Evolutionary conservation across 2,797 vertebrate species (phyloP).

Genomic region (Nasua narica): DNA sequence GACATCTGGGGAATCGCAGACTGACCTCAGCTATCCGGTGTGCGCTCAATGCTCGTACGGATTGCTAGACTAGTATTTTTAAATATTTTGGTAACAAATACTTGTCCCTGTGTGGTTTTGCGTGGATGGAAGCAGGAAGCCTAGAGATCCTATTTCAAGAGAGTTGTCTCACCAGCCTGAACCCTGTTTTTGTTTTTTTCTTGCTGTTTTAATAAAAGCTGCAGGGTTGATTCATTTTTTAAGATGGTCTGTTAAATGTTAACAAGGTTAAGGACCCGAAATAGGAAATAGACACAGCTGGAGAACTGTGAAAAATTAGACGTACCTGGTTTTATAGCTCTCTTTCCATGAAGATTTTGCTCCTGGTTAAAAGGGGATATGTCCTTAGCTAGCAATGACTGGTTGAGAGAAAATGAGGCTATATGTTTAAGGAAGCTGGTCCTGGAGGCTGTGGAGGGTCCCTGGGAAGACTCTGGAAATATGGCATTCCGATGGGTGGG

Average conservation of each 20-base stretch:
- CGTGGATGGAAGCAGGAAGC: neutral
- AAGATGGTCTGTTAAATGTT: neutral
- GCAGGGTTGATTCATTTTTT: neutral
- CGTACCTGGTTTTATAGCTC: neutral
- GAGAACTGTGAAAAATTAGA: neutral
- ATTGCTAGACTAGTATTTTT: neutral
- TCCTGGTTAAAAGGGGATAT: neutral
- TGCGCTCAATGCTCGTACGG: fast-evolving
- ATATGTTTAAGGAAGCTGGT: neutral
- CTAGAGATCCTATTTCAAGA: neutral
- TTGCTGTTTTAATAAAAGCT: neutral
- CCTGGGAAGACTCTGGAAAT: neutral
- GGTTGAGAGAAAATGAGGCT: neutral
- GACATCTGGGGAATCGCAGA: neutral
- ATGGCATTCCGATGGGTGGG: fast-evolving
- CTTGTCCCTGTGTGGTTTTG: neutral
- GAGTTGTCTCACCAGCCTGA: neutral
- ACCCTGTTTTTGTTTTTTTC: neutral
- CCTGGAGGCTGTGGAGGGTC: fast-evolving
- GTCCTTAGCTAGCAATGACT: neutral
- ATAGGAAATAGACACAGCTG: neutral
- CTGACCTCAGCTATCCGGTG: fast-evolving
- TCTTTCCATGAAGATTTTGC: neutral
- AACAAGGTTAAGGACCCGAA: neutral
- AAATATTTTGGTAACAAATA: neutral